These are phyloP conservation scores for Paratilapia polleni DNA, from an alignment of 2,113 vertebrate species.

Conservation along the genomic window DNA sequence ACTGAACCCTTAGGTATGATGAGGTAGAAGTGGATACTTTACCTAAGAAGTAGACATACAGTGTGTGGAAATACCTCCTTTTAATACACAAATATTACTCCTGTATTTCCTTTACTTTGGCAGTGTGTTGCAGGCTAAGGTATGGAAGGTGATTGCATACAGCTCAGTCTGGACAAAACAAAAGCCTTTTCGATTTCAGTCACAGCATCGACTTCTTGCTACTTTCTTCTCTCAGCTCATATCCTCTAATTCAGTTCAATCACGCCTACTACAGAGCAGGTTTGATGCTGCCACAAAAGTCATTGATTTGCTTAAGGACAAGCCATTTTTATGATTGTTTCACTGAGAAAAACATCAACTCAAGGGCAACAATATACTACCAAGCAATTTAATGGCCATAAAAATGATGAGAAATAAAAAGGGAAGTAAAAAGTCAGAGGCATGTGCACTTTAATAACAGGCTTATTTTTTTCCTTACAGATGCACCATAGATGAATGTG, in stretches of 20 bases:
- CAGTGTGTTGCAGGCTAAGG: not conserved
- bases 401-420: not conserved
- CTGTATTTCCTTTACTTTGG: not conserved
- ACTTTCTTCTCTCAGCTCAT: not conserved
- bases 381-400: not conserved
- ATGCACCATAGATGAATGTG: not conserved
- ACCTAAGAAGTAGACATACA: not conserved
- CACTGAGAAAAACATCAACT: not conserved
- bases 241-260: not conserved
- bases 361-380: not conserved
- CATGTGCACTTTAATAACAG: not conserved
- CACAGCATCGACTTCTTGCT: not conserved
- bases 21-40: constrained; percentile 5
- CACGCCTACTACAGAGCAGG: not conserved
- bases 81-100: not conserved
- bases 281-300: not conserved
- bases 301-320: not conserved
- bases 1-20: not conserved
- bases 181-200: not conserved
- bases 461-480: not conserved
- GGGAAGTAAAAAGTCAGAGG: not conserved
- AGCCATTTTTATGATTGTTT: not conserved
- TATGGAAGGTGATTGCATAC: not conserved
- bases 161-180: not conserved
- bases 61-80: not conserved